phyloP scores from a whole-genome alignment of 2,888 invertebrate genomes.

The Campaea margaritaria region DNA sequence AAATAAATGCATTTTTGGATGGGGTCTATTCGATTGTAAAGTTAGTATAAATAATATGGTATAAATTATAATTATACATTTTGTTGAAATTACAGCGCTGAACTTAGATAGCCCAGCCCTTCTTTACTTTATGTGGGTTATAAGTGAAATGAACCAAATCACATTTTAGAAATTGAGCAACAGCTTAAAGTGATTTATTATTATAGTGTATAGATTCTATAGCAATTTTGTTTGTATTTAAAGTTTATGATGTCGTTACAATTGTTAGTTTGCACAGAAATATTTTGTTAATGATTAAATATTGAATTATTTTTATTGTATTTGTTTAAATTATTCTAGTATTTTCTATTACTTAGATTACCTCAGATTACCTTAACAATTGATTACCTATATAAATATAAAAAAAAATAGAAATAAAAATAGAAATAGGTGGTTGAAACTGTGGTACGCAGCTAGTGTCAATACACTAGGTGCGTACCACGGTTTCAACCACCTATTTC shows the following conservation, averaged over 20 bases:
- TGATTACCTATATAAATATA: too few relatives aligned
- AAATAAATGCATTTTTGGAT: slow-evolving; percentile 18
- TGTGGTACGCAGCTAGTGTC: too few relatives aligned
- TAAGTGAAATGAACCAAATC: slow-evolving; percentile 35
- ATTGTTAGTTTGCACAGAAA: slow-evolving; percentile 77
- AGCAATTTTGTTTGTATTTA: slow-evolving; percentile 79
- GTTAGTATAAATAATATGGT: slow-evolving; percentile 7
- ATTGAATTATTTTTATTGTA: slow-evolving; percentile 52
- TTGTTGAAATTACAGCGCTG: slow-evolving; percentile 12
- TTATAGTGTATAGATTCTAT: slow-evolving; percentile 59
- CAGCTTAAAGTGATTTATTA: slow-evolving; percentile 34
- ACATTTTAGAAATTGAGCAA: slow-evolving; percentile 24
- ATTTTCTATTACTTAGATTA: background rate
- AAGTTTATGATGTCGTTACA: slow-evolving; percentile 80
- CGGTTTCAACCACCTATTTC: too few relatives aligned
- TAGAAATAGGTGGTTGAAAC: too few relatives aligned
- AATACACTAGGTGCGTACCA: too few relatives aligned
- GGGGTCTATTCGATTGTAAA: slow-evolving; percentile 23
- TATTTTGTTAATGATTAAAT: slow-evolving; percentile 77
- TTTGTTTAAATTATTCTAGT: slow-evolving; percentile 37
- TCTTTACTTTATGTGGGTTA: slow-evolving; percentile 3
- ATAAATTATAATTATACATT: slow-evolving; percentile 5
- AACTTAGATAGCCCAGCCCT: background rate
- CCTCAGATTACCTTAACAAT: too few relatives aligned
- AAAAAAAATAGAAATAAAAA: too few relatives aligned